phyloP scores from a whole-genome alignment of 2,113 vertebrate species.

The Cyprinodon tularosa region DNA sequence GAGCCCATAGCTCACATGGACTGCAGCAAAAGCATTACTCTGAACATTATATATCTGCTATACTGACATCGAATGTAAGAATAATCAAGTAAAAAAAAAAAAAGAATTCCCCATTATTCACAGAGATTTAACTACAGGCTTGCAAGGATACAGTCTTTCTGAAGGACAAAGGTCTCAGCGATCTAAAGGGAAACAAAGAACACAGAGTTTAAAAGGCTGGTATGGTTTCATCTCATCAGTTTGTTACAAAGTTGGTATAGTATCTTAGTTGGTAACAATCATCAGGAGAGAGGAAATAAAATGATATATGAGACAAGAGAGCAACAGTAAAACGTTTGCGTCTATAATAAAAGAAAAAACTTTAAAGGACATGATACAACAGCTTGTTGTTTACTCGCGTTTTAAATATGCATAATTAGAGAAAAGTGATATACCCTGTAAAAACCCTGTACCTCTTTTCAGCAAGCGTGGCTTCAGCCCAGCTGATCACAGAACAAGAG shows the following conservation, averaged over 20 bases:
- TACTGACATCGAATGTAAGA: not conserved
- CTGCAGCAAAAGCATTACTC: not conserved
- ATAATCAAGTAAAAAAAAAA: constrained; percentile 13
- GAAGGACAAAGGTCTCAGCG: constrained; percentile 91
- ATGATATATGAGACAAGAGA: not conserved
- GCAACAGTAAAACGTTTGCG: not conserved
- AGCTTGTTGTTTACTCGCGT: not conserved
- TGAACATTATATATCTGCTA: not conserved
- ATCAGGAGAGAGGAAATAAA: not conserved
- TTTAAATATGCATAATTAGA: constrained; percentile 3
- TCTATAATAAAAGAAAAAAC: constrained; percentile 8
- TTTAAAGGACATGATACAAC: not conserved
- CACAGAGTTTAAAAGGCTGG: constrained; percentile 10
- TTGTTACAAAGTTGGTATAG: not conserved
- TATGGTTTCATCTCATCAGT: constrained; percentile 2
- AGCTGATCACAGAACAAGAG: constrained; percentile 65
- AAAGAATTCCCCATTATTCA: no score
- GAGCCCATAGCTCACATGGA: no score
- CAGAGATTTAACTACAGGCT: constrained; percentile 22
- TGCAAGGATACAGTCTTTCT: constrained; percentile 96
- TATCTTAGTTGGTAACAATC: no score
- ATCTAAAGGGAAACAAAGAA: constrained; percentile 78
- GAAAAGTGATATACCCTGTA: constrained; percentile 9
- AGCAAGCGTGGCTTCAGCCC: constrained; percentile 55
- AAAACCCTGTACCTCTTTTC: constrained; percentile 56